Conservation (phyloP, 1,140 invertebrate species). For the Brachionus koreanus region DNA sequence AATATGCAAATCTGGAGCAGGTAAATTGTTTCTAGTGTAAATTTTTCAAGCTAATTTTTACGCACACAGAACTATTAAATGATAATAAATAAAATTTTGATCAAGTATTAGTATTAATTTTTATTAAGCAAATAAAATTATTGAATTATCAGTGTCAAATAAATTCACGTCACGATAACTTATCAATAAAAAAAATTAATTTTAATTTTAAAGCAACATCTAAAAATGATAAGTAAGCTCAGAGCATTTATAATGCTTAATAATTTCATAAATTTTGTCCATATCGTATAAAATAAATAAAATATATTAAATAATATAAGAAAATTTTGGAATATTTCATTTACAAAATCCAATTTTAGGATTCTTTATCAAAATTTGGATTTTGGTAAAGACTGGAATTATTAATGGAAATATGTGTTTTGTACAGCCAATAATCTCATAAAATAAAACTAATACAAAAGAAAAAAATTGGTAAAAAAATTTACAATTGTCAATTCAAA, state of each 20-base stretch:
- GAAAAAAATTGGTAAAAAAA: constrained; percentile 36
- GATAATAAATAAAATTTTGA: too few species aligned
- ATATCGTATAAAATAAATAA: constrained; percentile 6
- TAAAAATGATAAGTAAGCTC: neutral
- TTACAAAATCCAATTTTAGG: neutral
- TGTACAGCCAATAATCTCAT: constrained; percentile 14
- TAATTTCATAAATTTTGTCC: neutral
- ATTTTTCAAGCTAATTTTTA: too few species aligned
- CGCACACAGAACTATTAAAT: too few species aligned
- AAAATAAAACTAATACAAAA: neutral
- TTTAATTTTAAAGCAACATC: neutral
- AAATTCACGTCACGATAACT: neutral
- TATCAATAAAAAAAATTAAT: neutral
- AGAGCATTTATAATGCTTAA: neutral
- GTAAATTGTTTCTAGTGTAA: too few species aligned
- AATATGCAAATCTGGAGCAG: too few species aligned
- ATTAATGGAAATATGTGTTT: constrained; percentile 45
- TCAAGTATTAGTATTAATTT: constrained; percentile 45
- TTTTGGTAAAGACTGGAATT: neutral
- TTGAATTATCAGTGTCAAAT: neutral
- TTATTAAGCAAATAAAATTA: neutral
- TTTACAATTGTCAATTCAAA: constrained; percentile 9
- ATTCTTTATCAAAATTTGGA: neutral
- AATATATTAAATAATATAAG: neutral
- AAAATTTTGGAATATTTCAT: neutral